phyloP scores from a whole-genome alignment of 2,797 vertebrate species.

The Pipistrellus pipistrellus region DNA sequence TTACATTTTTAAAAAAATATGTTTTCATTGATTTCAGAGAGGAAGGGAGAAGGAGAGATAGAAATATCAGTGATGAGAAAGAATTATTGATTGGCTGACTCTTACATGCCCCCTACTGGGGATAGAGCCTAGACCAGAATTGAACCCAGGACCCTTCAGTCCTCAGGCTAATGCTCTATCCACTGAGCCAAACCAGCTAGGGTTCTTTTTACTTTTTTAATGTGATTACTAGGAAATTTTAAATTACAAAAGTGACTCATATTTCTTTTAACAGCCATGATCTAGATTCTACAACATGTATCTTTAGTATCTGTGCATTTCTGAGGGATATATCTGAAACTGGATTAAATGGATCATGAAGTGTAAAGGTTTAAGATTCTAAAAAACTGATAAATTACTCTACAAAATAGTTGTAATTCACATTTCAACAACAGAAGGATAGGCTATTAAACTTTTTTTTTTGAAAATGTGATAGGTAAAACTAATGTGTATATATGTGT shows the following conservation, averaged over 20 bases:
- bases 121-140: background rate
- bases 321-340: slow-evolving; percentile 43
- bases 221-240: background rate
- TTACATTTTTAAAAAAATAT: background rate
- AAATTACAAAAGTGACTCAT: slow-evolving; percentile 11
- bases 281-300: slow-evolving; percentile 13
- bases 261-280: slow-evolving; percentile 3
- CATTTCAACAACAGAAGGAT: background rate
- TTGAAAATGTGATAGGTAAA: background rate
- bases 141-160: too few species aligned
- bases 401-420: background rate
- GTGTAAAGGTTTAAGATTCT: background rate
- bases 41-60: background rate
- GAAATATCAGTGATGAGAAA: background rate
- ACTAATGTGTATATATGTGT: background rate
- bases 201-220: slow-evolving; percentile 35
- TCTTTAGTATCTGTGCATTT: slow-evolving; percentile 9
- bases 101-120: background rate
- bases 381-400: background rate
- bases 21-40: background rate
- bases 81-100: background rate
- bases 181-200: too few species aligned
- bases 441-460: background rate
- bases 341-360: slow-evolving; percentile 6
- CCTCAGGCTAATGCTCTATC: too few species aligned